phyloP scores from a whole-genome alignment of 1,140 invertebrate genomes.

The Pseudomyrmex dendroicus region DNA sequence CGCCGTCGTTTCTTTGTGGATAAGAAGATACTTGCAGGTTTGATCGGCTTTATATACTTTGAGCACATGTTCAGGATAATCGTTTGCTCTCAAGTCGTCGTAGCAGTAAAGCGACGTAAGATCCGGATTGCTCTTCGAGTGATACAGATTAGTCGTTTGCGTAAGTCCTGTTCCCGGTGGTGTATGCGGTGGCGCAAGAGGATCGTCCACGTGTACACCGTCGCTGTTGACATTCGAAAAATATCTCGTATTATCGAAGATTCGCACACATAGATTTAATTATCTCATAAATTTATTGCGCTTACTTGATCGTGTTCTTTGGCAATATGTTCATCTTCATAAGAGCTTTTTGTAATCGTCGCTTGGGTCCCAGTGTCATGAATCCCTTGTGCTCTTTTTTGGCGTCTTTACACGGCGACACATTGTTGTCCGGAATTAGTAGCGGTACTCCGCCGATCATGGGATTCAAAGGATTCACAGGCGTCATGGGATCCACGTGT shows the following conservation, averaged over 20 bases:
- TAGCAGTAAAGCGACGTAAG: conserved; percentile 91
- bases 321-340: conserved; percentile 96
- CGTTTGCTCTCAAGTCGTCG: conserved; percentile 90
- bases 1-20: conserved; percentile 99
- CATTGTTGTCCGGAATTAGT: conserved; percentile 80
- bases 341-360: conserved; percentile 93
- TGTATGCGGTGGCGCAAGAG: conserved; percentile 83
- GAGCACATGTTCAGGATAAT: conserved; percentile 98
- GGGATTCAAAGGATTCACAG: conserved; percentile 81
- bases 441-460: conserved; percentile 80
- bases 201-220: conserved; percentile 87
- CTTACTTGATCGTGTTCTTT: conserved; percentile 92
- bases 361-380: conserved; percentile 94
- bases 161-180: conserved; percentile 82
- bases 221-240: conserved; percentile 79
- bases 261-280: neutral
- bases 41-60: conserved; percentile 99
- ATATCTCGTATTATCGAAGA: neutral
- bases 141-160: conserved; percentile 87
- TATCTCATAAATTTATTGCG: conserved; percentile 64
- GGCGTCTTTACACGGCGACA: conserved; percentile 85
- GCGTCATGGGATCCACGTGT: conserved; percentile 84
- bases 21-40: conserved; percentile 98
- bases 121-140: conserved; percentile 96
- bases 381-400: conserved; percentile 93